A percentile compares a stretch with the other conserved stretches of the same genome.
These are phyloP conservation scores for Argyra leucocephala DNA, from an alignment of 2,888 invertebrate genomes.

Conservation along the genomic window DNA sequence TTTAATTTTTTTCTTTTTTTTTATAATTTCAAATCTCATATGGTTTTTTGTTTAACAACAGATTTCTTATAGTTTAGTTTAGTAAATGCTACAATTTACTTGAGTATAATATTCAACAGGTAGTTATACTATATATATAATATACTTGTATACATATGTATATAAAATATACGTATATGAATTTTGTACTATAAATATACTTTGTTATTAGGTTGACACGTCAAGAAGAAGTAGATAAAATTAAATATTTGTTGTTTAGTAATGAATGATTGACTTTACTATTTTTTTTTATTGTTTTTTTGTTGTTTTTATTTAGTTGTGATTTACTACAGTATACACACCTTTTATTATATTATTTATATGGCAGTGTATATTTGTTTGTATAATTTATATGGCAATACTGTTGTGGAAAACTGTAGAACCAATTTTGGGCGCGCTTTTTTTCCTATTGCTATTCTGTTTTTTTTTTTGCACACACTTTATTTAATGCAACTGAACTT, in stretches of 20 bases:
- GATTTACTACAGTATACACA: not conserved
- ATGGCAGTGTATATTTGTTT: too few relatives aligned
- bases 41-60: too few relatives aligned
- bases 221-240: not conserved
- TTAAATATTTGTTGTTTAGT: not conserved
- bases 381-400: not conserved
- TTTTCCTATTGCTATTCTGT: conserved; percentile 12
- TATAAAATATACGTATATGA: too few relatives aligned
- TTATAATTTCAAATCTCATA: too few relatives aligned
- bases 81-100: too few relatives aligned
- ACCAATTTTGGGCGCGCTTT: not conserved
- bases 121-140: not conserved
- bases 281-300: not conserved
- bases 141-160: not conserved
- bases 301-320: not conserved
- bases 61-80: too few relatives aligned
- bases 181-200: not conserved
- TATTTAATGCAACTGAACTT: conserved; percentile 13
- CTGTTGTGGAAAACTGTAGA: not conserved
- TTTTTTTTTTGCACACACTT: conserved; percentile 20
- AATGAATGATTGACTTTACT: not conserved
- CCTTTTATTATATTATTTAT: too few relatives aligned
- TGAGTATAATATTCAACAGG: not conserved
- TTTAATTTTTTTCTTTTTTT: too few relatives aligned
- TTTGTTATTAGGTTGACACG: conserved; percentile 1